Evolutionary conservation across 2,113 vertebrate genomes (phyloP), one percentile per base, ranked within the genome.

Genomic region (Peromyscus californicus): DNA sequence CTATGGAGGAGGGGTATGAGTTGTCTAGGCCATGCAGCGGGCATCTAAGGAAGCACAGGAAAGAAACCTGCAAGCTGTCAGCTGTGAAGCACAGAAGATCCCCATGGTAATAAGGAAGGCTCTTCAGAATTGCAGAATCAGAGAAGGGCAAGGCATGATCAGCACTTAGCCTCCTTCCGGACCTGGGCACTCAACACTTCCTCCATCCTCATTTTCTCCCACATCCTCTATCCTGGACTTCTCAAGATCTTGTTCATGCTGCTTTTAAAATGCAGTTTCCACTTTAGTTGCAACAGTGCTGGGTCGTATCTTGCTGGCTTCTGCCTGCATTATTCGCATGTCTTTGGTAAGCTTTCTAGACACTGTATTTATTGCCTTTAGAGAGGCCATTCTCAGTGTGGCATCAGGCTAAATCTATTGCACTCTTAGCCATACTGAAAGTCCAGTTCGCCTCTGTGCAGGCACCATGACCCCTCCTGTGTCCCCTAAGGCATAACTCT

Each of bases 401-500:
- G 12, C 3, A 3, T 29, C 31, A 24, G 75, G 33, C 15, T 1
- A 69, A 31, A 12, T 0, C 16, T 10, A 0, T 12, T 5, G 3
- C 19, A 31, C 4, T 10, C 9, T 22, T 48, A 31, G 42, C 1
- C 78, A 3, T 16, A 29, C 2, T 16, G 79, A 11, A 57, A 72
- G 36, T 72, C 15, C 69, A 8, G 42, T 15, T 8, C 6, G 1
- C 21, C 29, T 39, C 9, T 0, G 17, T 6, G 10, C 33, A 48
- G 21, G 8, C 36, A 2, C 24, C 1, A 0, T 1, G 5, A 3
- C 4, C 57, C 31, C 4, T 1, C 2, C n/a, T 12, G 3, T 9
- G 3, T 31, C 9, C 16, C 31, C 26, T 45, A 0, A 1, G 1
- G 1, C 3, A 1, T 2, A 2, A 1, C n/a, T 17, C 9, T 17